Conservation (phyloP, 1,140 invertebrate genomes). For the Polypedilum vanderplanki region DNA sequence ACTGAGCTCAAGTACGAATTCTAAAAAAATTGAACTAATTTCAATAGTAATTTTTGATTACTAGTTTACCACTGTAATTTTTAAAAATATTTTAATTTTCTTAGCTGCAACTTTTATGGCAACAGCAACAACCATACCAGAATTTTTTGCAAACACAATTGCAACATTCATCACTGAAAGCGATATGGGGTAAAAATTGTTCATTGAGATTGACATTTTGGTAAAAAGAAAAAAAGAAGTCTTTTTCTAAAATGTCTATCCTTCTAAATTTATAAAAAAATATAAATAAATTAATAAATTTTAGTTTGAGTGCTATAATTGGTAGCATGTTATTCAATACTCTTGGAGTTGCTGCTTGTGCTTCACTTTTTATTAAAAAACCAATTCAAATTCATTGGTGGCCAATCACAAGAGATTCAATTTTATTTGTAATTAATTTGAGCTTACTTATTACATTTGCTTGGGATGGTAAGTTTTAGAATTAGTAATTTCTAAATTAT, state of each 20-base stretch:
- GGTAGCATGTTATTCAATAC: constrained; percentile 85
- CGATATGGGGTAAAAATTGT: constrained; percentile 55
- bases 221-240: too few relatives aligned
- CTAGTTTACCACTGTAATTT: too few relatives aligned
- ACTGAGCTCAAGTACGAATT: too few relatives aligned
- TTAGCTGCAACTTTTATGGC: constrained; percentile 84
- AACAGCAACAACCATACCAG: constrained; percentile 80
- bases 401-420: constrained; percentile 76
- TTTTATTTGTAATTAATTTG: constrained; percentile 74
- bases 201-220: too few relatives aligned
- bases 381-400: constrained; percentile 73
- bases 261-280: too few relatives aligned
- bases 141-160: constrained; percentile 84
- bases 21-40: too few relatives aligned
- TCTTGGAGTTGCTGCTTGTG: constrained; percentile 76
- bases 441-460: constrained; percentile 65
- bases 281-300: too few relatives aligned
- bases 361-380: constrained; percentile 66
- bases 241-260: too few relatives aligned
- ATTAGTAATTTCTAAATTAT: too few relatives aligned
- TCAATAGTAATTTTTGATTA: too few relatives aligned
- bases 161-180: constrained; percentile 70
- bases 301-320: constrained; percentile 65
- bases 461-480: constrained; percentile 54
- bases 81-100: too few relatives aligned